Evolutionary conservation across 2,113 vertebrate species (phyloP).

Genomic region (Sclerurus mexicanus): DNA sequence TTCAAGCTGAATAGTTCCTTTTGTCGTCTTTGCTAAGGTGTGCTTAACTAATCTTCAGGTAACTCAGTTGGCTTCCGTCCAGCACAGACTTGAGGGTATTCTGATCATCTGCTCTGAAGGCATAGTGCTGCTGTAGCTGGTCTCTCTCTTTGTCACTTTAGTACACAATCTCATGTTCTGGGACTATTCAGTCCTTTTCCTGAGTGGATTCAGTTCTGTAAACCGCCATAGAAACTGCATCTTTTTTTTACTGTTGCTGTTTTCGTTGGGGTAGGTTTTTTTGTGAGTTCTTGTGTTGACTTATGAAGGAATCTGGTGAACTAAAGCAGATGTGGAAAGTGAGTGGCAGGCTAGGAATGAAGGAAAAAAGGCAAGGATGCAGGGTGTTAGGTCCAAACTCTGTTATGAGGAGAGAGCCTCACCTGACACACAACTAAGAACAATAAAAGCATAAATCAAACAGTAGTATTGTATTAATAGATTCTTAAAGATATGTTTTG

Average conservation of each 20-base stretch:
- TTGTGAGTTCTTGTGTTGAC: background rate
- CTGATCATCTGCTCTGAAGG: background rate
- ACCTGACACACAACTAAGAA: background rate
- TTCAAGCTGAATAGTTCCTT: background rate
- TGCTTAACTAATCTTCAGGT: background rate
- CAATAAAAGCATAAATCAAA: background rate
- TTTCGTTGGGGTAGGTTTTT: background rate
- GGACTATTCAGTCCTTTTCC: background rate
- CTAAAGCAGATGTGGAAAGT: background rate
- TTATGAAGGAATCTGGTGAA: background rate
- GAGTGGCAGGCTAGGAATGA: background rate
- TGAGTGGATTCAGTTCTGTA: background rate
- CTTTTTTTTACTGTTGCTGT: background rate
- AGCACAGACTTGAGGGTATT: background rate
- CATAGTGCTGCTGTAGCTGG: background rate
- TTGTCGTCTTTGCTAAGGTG: background rate
- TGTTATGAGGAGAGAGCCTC: background rate
- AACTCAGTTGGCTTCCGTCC: background rate
- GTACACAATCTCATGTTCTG: background rate
- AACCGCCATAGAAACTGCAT: background rate
- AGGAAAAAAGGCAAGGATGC: background rate
- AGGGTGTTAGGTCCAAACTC: background rate
- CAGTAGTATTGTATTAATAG: background rate
- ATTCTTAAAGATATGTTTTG: background rate
- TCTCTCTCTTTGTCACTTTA: background rate